Percentiles rank a stretch among this genome's conserved stretches.
Evolutionary conservation across 2,888 invertebrate genomes (phyloP).

Genomic region (Heliconius charithonia): DNA sequence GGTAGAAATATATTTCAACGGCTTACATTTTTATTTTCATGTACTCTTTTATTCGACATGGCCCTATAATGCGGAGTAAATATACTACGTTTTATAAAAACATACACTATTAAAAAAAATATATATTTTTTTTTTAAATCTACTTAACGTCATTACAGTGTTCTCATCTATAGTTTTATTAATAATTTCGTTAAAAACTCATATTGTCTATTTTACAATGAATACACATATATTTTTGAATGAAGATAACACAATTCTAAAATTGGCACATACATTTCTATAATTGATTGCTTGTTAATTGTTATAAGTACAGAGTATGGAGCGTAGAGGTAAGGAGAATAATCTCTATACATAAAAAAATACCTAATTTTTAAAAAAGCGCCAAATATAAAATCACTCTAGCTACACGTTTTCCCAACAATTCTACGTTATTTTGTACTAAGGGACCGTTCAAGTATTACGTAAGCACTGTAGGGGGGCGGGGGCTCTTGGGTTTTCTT

Average conservation of each 20-base stretch:
- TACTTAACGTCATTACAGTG: neutral
- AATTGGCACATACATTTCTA: conserved; percentile 63
- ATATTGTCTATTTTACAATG: neutral
- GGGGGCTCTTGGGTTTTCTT: too few species aligned
- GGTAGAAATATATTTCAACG: too few species aligned
- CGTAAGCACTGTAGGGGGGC: too few species aligned
- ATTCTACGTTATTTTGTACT: too few species aligned
- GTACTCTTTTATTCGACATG: neutral
- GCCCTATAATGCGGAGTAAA: neutral
- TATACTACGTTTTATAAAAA: neutral
- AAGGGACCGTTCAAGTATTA: too few species aligned
- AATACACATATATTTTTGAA: conserved; percentile 13
- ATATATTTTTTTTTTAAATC: too few species aligned
- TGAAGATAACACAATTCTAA: conserved; percentile 43
- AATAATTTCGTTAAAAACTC: neutral
- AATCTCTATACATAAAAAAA: neutral
- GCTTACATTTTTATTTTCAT: too few species aligned
- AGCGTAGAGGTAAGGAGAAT: too few species aligned
- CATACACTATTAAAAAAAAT: neutral
- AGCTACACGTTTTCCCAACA: too few species aligned
- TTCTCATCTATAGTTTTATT: neutral
- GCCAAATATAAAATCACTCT: too few species aligned
- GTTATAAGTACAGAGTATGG: conserved; percentile 29
- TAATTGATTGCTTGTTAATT: conserved; percentile 52
- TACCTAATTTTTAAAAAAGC: too few species aligned